These are phyloP conservation scores for Siniperca chuatsi DNA, from an alignment of 2,113 vertebrate genomes.

Conservation along the genomic window DNA sequence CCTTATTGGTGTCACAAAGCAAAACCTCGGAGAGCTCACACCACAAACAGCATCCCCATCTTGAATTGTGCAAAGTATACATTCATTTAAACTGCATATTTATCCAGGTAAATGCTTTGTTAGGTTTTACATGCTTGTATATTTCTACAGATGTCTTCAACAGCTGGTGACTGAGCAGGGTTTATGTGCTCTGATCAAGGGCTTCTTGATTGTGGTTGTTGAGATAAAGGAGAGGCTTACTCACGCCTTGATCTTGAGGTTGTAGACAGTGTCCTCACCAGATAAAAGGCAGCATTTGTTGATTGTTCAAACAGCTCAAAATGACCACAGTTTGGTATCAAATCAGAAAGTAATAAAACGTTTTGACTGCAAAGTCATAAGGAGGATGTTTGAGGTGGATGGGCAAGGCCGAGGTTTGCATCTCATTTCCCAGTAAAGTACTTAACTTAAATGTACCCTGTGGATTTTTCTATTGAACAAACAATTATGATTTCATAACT, in stretches of 20 bases:
- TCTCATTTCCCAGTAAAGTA: not conserved
- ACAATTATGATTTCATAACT: not conserved
- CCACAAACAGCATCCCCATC: conserved; percentile 7
- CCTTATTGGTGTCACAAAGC: conserved; percentile 58
- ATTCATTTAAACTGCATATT: conserved; percentile 11
- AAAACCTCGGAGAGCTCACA: conserved; percentile 46
- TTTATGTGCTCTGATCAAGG: not conserved
- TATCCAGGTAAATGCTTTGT: not conserved
- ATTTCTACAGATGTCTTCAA: not conserved
- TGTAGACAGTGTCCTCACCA: not conserved
- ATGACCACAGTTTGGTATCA: not conserved
- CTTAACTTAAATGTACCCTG: not conserved
- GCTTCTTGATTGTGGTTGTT: not conserved
- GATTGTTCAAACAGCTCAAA: not conserved
- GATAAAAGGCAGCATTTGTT: not conserved
- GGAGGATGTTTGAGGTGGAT: not conserved
- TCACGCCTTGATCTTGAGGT: not conserved
- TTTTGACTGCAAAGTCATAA: not conserved
- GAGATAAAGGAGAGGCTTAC: not conserved
- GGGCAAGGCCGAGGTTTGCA: not conserved
- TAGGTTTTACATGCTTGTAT: not conserved
- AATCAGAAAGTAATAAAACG: not conserved
- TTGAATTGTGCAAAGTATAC: not conserved
- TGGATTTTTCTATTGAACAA: not conserved
- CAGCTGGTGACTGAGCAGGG: not conserved